Percentiles rank a stretch among this genome's conserved stretches.
Evolutionary conservation across 2,113 vertebrate species (phyloP).

Genomic region (Oryctolagus cuniculus): DNA sequence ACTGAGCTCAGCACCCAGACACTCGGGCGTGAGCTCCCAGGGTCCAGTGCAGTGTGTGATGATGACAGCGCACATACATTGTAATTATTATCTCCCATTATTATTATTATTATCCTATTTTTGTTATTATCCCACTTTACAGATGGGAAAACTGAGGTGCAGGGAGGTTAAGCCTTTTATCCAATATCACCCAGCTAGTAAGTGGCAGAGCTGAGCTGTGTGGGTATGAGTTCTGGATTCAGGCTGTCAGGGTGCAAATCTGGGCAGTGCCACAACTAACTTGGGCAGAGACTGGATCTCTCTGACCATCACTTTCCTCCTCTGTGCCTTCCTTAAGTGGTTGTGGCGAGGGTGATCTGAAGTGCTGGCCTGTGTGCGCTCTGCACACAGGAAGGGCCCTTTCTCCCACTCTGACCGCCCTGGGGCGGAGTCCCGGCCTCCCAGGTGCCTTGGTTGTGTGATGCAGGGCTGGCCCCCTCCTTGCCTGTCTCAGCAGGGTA

Average conservation of each 20-base stretch:
- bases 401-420: not conserved
- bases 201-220: not conserved
- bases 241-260: not conserved
- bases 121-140: not conserved
- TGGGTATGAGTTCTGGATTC: not conserved
- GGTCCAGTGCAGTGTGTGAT: not conserved
- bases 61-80: not conserved
- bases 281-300: not conserved
- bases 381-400: not conserved
- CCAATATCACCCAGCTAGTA: not conserved
- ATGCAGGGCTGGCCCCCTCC: not conserved
- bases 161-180: not conserved
- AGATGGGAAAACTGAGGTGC: not conserved
- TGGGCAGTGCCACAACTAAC: not conserved
- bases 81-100: not conserved
- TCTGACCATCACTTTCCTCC: not conserved
- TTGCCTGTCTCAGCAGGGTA: not conserved
- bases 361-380: not conserved
- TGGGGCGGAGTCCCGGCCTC: not conserved
- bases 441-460: not conserved
- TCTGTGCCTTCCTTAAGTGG: not conserved
- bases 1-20: not conserved
- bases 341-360: not conserved
- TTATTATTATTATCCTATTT: not conserved
- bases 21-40: not conserved